Evolutionary conservation across 1,140 invertebrate genomes (phyloP).

Genomic region (Drosophila mojavensis): DNA sequence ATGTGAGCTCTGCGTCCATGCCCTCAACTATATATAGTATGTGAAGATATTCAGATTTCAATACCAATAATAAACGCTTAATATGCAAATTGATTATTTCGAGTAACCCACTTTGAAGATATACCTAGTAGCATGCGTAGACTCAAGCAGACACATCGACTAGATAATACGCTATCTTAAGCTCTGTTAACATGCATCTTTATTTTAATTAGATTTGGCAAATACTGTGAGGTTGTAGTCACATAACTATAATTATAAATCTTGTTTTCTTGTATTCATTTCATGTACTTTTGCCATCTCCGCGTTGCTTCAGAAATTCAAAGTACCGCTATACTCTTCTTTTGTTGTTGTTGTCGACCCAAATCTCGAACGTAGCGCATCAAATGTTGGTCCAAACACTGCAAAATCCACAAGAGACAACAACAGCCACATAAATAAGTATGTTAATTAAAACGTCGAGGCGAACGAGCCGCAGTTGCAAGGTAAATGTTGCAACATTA

Average conservation of each 20-base stretch:
- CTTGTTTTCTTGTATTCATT: not conserved
- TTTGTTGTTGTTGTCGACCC: not conserved
- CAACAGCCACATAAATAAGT: slow-evolving; percentile 30
- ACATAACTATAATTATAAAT: not conserved
- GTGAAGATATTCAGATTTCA: slow-evolving; percentile 14
- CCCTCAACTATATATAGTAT: slow-evolving; percentile 59
- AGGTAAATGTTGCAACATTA: slow-evolving; percentile 64
- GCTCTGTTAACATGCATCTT: not conserved
- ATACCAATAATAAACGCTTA: slow-evolving; percentile 16
- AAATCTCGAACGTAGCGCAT: slow-evolving; percentile 15
- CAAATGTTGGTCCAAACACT: slow-evolving; percentile 38
- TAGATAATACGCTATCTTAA: slow-evolving; percentile 6
- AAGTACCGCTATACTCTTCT: slow-evolving; percentile 2
- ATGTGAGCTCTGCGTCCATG: slow-evolving; percentile 43
- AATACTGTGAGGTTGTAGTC: not conserved
- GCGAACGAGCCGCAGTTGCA: slow-evolving; percentile 26
- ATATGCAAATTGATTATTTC: slow-evolving; percentile 35
- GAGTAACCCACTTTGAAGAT: slow-evolving; percentile 21
- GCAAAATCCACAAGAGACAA: slow-evolving; percentile 31
- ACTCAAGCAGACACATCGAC: not conserved
- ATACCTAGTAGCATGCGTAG: slow-evolving; percentile 21
- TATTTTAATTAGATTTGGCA: not conserved
- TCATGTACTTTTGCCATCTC: not conserved
- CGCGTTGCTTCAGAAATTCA: not conserved
- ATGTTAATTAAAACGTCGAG: slow-evolving; percentile 63